Percentiles rank a stretch among this genome's conserved stretches.
Evolutionary conservation across 2,888 invertebrate genomes (phyloP).

Genomic region (Tipula lateralis): DNA sequence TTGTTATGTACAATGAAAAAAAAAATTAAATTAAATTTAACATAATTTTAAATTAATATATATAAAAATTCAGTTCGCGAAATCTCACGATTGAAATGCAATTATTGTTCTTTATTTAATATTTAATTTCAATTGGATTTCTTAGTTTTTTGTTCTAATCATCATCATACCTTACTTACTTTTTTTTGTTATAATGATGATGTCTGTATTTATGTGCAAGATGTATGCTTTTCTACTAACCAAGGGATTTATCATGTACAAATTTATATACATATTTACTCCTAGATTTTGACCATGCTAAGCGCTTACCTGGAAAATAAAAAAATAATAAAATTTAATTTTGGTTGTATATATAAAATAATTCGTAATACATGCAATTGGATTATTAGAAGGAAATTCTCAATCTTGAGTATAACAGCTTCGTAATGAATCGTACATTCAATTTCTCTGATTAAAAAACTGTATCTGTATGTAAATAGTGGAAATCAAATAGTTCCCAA

Average conservation of each 20-base stretch:
- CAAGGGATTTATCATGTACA: neutral
- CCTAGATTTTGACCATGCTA: neutral
- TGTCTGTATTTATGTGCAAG: neutral
- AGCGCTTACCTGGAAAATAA: slow-evolving; percentile 6
- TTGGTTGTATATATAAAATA: neutral
- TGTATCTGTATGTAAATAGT: neutral
- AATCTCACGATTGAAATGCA: neutral
- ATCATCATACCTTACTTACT: neutral
- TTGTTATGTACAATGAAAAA: neutral
- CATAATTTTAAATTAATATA: slow-evolving; percentile 11
- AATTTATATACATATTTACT: too few relatives aligned
- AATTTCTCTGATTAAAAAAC: neutral
- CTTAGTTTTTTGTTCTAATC: neutral
- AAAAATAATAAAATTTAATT: neutral
- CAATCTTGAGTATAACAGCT: neutral
- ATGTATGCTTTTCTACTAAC: neutral
- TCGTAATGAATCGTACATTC: neutral
- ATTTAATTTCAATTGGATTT: neutral
- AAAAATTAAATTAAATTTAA: slow-evolving; percentile 6
- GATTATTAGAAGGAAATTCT: neutral
- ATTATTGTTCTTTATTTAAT: slow-evolving; percentile 19
- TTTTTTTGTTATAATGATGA: neutral
- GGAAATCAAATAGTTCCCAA: neutral
- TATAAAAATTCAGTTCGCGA: neutral
- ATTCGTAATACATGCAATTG: neutral